Base-by-base conservation (phyloP, 2,113 vertebrate species). In the Callocephalon fimbriatum region DNA sequence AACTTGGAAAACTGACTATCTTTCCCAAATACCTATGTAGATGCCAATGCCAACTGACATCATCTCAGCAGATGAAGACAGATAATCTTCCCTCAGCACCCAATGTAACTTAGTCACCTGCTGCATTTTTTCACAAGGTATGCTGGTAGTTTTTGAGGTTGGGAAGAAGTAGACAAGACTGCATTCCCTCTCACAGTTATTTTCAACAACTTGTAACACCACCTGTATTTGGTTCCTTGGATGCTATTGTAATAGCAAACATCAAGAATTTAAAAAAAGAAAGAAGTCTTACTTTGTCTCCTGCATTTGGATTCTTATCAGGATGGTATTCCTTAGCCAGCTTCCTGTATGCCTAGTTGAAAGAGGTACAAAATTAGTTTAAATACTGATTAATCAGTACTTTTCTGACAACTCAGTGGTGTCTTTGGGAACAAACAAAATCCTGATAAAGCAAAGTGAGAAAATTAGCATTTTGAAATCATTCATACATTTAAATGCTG, bases 271-370 rank as follows among this genome's bases (percentile, higher is more conserved):
- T 4, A 32, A 6, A 9, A 65, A 59, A 38, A 38, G 14, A 32
- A 12, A 18, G 4, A 11, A 40, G 14, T 42, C 94, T 98, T 99
- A 99, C 99, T 99, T 99, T 99, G 94, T 99, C 99, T 82, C 99
- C 99, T 74, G 99, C 99, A 96, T 99, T 99, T 80, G 99, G 99
- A 97, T 99, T 99, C 97, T 99, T 99, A 98, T 99, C 99, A 92
- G 99, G 99, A 79, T 99, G 99, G 94, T 99, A 99, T 51, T 99
- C 99, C 98, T 99, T 99, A 94, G 99, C 99, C 97, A 99, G 94
- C 93, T 99, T 99, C 80, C 99, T 98, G 96, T 99, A 99, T 27
- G 99, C 99, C 99, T 99, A 97, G 47, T 98, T 65, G 51, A 92
- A 63, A 93, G 83, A 73, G 48, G 44, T 53, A 92, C 38, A 95